Base-by-base conservation (phyloP, 1,140 invertebrate genomes). In the Hypothenemus hampei region DNA sequence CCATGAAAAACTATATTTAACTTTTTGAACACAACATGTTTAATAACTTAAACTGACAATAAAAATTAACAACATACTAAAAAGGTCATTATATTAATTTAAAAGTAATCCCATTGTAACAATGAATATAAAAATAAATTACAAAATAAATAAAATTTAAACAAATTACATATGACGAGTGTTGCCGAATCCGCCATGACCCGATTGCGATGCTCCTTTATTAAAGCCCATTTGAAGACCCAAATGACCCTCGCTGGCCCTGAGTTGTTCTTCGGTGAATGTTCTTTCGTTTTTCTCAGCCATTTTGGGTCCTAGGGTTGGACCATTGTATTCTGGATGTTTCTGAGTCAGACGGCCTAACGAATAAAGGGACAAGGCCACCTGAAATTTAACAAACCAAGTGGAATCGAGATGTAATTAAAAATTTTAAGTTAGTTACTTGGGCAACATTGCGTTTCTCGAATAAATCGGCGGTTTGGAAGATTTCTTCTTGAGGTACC, bases 381-480 rank as follows among this genome's bases (percentile, higher is more conserved):
- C 68, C 69, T 70, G 29, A 36, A 57, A 57, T 36, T 20, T 39
- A 6, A 29, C n/a, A 29, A 23, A 37, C 13, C 7, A 47, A 10
- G 49, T 47, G 16, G 16, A n/a, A n/a, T n/a, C 11, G 22, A 49
- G 43, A 19, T 1, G 18, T 8, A 19, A 26, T 26, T 16, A 3
- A 45, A 10, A 3, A 18, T 37, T 13, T 37, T 7, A 29, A 7
- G 7, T 19, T 31, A 23, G 10, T 92, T 33, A 98, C 96, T 82
- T 97, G 93, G 47, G 91, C 82, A 73, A 98, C 94, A 77, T 98
- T 98, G 64, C 95, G 83, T 68, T 84, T 86, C 72, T 98, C 95
- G 70, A 95, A 98, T 4, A 99, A 77, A 78, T 98, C 96, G 23
- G 96, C 94, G 0, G 95, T 98, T 76, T 98, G 95, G 81, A 99